These are phyloP conservation scores for Eupeodes latifasciatus DNA, from an alignment of 2,888 invertebrate genomes.

Conservation along the genomic window DNA sequence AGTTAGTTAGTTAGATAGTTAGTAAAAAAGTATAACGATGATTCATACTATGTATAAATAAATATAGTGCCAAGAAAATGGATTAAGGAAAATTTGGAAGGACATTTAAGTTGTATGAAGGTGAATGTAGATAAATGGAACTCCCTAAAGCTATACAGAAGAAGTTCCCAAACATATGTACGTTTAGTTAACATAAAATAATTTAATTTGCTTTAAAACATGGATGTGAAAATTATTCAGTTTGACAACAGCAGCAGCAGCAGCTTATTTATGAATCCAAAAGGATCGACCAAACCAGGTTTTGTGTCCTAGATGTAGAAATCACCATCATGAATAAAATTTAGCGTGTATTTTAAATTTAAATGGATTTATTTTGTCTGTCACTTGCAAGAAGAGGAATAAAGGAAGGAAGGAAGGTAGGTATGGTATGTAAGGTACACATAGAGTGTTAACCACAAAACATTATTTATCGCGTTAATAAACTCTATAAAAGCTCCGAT, in stretches of 20 bases:
- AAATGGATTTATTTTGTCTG: not conserved
- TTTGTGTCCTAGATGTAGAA: no score
- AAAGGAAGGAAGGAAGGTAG: no score
- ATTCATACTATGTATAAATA: not conserved
- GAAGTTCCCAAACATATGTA: not conserved
- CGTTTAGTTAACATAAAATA: not conserved
- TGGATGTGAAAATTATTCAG: conserved; percentile 18
- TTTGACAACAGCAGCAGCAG: not conserved
- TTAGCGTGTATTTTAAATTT: conserved; percentile 8
- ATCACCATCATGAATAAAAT: conserved; percentile 18
- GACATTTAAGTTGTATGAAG: not conserved
- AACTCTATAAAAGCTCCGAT: not conserved
- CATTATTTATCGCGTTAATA: conserved; percentile 6
- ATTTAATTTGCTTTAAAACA: conserved; percentile 18
- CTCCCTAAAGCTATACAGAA: no score
- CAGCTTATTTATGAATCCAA: not conserved
- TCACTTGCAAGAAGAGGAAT: not conserved
- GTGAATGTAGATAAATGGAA: no score
- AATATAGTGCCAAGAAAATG: not conserved
- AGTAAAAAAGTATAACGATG: conserved; percentile 9
- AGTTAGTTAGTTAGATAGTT: not conserved
- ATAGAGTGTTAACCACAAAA: not conserved
- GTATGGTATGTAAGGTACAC: no score
- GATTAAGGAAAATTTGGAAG: not conserved
- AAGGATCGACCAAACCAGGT: not conserved